Percentiles rank a stretch among this genome's conserved stretches.
Conservation (phyloP, 37 sponge, comb jelly and placozoan species). For the Amphimedon queenslandica region DNA sequence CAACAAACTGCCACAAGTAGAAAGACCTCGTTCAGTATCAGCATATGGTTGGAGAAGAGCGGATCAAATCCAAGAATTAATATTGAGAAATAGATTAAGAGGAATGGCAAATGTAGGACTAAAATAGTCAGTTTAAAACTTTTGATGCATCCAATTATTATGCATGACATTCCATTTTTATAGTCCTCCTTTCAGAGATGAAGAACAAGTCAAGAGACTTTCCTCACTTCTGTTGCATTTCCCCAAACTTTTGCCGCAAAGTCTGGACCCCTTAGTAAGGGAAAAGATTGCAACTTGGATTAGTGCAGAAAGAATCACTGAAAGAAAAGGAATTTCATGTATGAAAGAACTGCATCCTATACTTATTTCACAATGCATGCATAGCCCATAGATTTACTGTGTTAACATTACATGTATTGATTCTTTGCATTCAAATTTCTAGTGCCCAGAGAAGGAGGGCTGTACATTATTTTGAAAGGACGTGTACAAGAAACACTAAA, state of each 20-base stretch:
- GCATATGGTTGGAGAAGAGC: too few species aligned
- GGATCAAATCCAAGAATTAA: too few species aligned
- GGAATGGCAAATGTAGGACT: too few species aligned
- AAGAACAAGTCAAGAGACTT: slow-evolving; percentile 8
- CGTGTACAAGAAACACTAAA: slow-evolving; percentile 13
- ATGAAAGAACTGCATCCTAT: not conserved
- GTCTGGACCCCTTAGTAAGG: not conserved
- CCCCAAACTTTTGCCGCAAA: slow-evolving; percentile 18
- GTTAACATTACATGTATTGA: not conserved
- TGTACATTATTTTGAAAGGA: slow-evolving; percentile 46
- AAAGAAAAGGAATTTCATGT: slow-evolving; percentile 2
- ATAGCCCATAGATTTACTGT: not conserved
- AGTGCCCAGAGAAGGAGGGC: slow-evolving; percentile 45
- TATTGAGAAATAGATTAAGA: too few species aligned
- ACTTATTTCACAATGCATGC: too few species aligned
- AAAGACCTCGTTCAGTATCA: too few species aligned
- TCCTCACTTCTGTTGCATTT: slow-evolving; percentile 18
- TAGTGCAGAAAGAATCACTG: not conserved
- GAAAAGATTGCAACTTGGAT: not conserved
- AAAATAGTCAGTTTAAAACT: too few species aligned
- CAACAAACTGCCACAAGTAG: too few species aligned
- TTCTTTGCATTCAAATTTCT: not conserved
- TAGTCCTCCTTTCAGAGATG: not conserved
- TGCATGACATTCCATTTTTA: not conserved
- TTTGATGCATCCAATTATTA: too few species aligned